Evolutionary conservation across 2,797 vertebrate species (phyloP).

Genomic region (Aselliscus stoliczkanus): DNA sequence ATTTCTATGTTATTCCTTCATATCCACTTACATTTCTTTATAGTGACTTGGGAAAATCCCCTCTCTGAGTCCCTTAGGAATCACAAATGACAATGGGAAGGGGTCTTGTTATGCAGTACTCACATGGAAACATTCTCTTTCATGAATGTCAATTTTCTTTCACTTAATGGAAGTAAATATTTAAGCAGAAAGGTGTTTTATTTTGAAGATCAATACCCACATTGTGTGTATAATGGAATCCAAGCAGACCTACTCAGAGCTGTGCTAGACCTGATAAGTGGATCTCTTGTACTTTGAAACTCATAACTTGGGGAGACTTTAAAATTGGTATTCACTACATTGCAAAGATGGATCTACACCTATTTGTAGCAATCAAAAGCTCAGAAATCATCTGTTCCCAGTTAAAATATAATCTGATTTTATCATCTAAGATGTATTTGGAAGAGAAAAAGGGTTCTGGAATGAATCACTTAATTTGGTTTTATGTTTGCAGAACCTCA

Average conservation of each 20-base stretch:
- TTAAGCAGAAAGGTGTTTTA: neutral
- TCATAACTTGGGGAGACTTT: neutral
- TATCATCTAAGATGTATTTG: neutral
- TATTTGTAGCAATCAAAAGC: neutral
- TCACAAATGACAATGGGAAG: neutral
- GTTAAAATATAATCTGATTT: neutral
- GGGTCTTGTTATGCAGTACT: neutral
- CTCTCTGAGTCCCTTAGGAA: rapidly evolving
- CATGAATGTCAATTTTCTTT: neutral
- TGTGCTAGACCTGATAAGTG: neutral
- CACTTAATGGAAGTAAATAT: neutral
- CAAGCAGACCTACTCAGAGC: neutral
- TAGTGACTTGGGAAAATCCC: neutral
- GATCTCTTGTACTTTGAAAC: neutral
- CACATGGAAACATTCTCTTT: neutral
- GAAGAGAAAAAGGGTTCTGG: neutral
- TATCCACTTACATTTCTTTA: neutral
- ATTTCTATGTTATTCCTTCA: neutral
- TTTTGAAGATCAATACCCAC: neutral
- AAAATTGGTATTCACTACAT: neutral
- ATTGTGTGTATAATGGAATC: too few relatives aligned
- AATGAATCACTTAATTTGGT: neutral
- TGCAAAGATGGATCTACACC: neutral
- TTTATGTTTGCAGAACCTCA: too few relatives aligned
- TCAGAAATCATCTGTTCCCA: neutral